Percentiles rank a stretch among this genome's conserved stretches.
These are phyloP conservation scores for Cancer borealis DNA, from an alignment of 2,888 invertebrate genomes.

Conservation along the genomic window DNA sequence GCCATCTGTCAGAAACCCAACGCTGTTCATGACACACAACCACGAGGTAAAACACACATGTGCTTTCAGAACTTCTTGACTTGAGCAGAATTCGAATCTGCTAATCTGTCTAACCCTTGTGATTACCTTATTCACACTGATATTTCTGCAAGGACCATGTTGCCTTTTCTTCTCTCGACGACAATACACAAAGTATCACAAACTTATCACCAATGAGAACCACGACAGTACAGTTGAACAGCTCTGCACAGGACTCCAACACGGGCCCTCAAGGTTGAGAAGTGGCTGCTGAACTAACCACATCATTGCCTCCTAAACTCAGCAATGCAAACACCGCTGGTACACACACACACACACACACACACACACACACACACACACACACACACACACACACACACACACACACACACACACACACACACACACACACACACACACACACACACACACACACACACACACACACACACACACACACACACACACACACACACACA, in stretches of 20 bases:
- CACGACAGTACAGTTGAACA: neutral
- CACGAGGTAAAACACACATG: neutral
- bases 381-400: too few species aligned
- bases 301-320: neutral
- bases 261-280: neutral
- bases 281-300: neutral
- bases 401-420: too few species aligned
- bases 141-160: neutral
- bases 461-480: conserved; percentile 54
- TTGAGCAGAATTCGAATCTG: too few species aligned
- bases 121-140: neutral
- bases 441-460: neutral
- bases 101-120: neutral
- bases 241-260: neutral
- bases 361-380: too few species aligned
- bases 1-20: neutral
- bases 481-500: conserved; percentile 49
- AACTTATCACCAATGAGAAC: neutral
- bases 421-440: too few species aligned
- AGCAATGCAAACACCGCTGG: neutral
- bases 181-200: neutral
- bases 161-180: neutral
- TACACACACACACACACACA: too few species aligned
- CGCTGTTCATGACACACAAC: neutral
- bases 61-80: too few species aligned